phyloP scores from a whole-genome alignment of 2,113 vertebrate genomes.

The Oreotrochilus melanogaster region DNA sequence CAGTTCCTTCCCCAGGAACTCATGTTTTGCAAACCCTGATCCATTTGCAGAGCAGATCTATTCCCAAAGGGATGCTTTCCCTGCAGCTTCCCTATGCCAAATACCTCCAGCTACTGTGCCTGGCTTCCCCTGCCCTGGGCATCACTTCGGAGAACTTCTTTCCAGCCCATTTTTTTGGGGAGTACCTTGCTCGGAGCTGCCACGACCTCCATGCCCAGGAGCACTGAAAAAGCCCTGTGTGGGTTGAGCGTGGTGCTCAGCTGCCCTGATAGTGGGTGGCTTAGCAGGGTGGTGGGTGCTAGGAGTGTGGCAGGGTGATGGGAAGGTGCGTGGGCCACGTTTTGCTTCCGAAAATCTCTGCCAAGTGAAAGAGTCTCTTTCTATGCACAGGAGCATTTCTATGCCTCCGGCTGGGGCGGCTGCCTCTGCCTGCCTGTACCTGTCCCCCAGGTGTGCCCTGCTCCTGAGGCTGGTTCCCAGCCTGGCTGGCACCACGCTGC shows the following conservation, averaged over 20 bases:
- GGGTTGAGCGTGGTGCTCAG: fast-evolving
- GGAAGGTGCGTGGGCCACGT: background rate
- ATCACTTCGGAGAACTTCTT: background rate
- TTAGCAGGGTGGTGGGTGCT: background rate
- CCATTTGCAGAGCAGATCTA: background rate
- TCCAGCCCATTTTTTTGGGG: background rate
- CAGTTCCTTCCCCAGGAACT: background rate
- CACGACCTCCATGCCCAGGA: background rate
- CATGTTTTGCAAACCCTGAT: background rate
- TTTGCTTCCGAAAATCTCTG: background rate
- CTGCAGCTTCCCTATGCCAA: background rate
- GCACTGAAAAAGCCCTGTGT: fast-evolving
- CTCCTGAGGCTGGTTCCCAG: background rate
- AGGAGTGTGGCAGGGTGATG: fast-evolving
- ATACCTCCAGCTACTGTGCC: background rate
- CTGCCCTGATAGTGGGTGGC: background rate
- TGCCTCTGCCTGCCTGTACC: background rate
- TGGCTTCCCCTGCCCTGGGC: background rate
- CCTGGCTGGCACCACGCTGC: background rate
- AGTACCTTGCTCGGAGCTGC: background rate
- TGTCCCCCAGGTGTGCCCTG: background rate
- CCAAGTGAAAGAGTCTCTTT: background rate
- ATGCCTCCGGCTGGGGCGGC: background rate
- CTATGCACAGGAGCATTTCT: background rate
- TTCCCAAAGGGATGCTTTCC: background rate